Percentiles rank a stretch among this genome's conserved stretches.
Conservation (phyloP, 2,797 vertebrate species). For the Mus minutoides region DNA sequence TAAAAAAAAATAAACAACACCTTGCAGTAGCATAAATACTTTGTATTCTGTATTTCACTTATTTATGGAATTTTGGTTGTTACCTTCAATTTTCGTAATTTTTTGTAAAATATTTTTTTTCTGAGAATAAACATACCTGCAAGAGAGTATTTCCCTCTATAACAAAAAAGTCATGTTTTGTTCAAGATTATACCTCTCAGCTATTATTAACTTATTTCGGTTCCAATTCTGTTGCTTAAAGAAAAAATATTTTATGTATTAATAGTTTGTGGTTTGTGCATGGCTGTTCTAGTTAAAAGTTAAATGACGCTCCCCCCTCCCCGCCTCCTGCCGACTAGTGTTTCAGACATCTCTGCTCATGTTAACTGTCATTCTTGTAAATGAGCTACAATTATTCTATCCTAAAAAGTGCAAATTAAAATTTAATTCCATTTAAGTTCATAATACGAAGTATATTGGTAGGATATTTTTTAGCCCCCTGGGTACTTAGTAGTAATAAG, state of each 20-base stretch:
- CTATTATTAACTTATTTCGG: conserved; percentile 31
- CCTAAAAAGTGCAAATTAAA: conserved; percentile 65
- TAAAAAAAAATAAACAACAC: neutral
- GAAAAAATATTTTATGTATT: neutral
- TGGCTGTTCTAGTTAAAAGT: conserved; percentile 45
- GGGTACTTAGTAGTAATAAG: conserved; percentile 61
- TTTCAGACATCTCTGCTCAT: conserved; percentile 30
- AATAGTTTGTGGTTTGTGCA: neutral
- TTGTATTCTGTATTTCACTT: conserved; percentile 17
- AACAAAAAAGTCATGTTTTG: conserved; percentile 6
- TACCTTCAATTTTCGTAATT: conserved; percentile 15
- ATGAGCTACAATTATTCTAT: conserved; percentile 50
- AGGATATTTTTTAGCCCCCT: conserved; percentile 50
- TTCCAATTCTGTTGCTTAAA: conserved; percentile 41
- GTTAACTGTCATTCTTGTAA: conserved; percentile 65
- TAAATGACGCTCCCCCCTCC: conserved; percentile 26
- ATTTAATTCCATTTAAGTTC: conserved; percentile 63
- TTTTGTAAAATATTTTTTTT: conserved; percentile 32
- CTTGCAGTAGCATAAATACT: conserved; percentile 9
- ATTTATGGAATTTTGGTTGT: conserved; percentile 36
- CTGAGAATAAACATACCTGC: neutral
- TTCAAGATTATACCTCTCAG: conserved; percentile 19
- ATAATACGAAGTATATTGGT: conserved; percentile 55
- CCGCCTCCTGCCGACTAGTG: neutral
- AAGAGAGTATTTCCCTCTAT: neutral